Percentiles rank a stretch among this genome's conserved stretches.
Conservation (phyloP, 1,140 invertebrate genomes). For the Lepidotrigona ventralis region DNA sequence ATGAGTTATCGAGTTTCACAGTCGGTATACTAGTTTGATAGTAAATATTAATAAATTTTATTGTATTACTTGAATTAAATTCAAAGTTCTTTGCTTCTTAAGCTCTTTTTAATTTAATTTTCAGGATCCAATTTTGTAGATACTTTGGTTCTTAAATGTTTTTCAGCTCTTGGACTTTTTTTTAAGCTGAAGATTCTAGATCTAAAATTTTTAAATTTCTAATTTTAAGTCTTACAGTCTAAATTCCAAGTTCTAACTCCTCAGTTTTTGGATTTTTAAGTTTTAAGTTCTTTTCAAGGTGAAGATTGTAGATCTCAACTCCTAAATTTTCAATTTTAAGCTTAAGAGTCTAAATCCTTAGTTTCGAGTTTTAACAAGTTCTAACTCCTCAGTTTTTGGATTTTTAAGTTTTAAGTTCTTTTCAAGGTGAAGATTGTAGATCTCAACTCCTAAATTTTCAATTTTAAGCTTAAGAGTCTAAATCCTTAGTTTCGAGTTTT, state of each 20-base stretch:
- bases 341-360: neutral
- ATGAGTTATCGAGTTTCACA: neutral
- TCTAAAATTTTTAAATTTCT: neutral
- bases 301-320: neutral
- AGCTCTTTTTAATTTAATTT: neutral
- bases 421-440: neutral
- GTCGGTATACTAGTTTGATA: neutral
- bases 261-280: neutral
- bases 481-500: neutral
- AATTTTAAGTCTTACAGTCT: neutral
- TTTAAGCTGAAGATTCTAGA: neutral
- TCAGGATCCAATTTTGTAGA: neutral
- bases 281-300: neutral
- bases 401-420: neutral
- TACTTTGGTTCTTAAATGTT: neutral
- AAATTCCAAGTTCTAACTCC: neutral
- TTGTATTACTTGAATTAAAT: neutral
- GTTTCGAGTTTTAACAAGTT: neutral
- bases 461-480: neutral
- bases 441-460: neutral
- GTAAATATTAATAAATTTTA: neutral
- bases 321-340: neutral
- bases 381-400: neutral
- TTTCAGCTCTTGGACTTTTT: neutral
- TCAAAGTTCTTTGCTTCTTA: too few relatives aligned